These are phyloP conservation scores for Protobothrops mucrosquamatus DNA, from an alignment of 2,113 vertebrate species.

Conservation along the genomic window DNA sequence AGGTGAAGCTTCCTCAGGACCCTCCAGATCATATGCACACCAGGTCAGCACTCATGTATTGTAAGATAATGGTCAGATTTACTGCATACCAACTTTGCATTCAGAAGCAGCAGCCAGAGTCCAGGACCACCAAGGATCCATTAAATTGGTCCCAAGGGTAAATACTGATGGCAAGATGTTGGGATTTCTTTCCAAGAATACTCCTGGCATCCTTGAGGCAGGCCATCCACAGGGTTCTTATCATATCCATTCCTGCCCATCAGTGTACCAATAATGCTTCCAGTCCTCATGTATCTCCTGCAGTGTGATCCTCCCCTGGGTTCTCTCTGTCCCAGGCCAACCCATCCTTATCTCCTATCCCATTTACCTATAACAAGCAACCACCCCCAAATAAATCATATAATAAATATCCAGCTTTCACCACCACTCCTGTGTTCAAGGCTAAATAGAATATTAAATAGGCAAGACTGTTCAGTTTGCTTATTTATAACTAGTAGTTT, in stretches of 20 bases:
- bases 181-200: not conserved
- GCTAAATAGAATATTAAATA: constrained; percentile 17
- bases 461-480: not conserved
- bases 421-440: not conserved
- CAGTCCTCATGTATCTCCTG: not conserved
- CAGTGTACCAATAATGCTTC: not conserved
- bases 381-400: not conserved
- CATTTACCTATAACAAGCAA: not conserved
- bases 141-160: not conserved
- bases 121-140: not conserved
- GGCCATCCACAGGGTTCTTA: not conserved
- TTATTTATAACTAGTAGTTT: not conserved
- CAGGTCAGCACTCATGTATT: not conserved
- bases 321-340: not conserved
- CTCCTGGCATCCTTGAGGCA: not conserved
- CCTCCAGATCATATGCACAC: not conserved
- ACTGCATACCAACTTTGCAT: not conserved
- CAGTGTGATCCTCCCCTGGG: not conserved
- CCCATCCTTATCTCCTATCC: not conserved
- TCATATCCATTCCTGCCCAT: not conserved
- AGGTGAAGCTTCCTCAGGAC: not conserved
- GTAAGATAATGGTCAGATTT: not conserved
- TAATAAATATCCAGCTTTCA: not conserved
- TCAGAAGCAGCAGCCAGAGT: not conserved
- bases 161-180: not conserved